These are phyloP conservation scores for Amblyraja radiata DNA, from an alignment of 2,797 vertebrate species.

Conservation along the genomic window DNA sequence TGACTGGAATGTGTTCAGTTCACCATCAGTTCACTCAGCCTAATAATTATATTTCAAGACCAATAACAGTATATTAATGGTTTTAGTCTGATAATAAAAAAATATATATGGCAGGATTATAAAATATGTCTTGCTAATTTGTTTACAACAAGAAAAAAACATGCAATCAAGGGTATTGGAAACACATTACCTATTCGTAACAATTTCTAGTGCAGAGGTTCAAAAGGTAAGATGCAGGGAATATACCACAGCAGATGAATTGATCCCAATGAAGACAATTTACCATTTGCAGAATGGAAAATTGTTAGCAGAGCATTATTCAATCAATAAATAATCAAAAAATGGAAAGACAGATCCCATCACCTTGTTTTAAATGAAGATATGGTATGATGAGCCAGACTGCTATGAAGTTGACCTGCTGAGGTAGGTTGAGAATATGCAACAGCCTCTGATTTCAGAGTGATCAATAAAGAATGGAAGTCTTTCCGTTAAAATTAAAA, in stretches of 20 bases:
- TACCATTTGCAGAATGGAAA: neutral
- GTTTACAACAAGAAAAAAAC: neutral
- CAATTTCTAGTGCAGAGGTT: neutral
- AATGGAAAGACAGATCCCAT: neutral
- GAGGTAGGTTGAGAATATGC: neutral
- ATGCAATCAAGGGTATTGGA: neutral
- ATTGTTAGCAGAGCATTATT: neutral
- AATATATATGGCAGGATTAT: neutral
- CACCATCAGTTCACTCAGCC: neutral
- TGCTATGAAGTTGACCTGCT: neutral
- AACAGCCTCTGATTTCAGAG: too few species aligned
- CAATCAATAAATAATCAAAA: neutral
- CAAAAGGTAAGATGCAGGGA: neutral
- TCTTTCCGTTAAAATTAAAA: neutral
- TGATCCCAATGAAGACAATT: neutral
- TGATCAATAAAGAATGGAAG: neutral
- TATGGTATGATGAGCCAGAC: neutral
- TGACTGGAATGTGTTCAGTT: neutral
- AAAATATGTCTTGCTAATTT: neutral
- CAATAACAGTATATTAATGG: neutral
- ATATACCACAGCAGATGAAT: neutral
- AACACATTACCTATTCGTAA: neutral
- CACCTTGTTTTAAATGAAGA: neutral
- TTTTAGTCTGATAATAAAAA: slow-evolving; percentile 6
- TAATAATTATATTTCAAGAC: neutral